Evolutionary conservation across 2,113 vertebrate genomes (phyloP), one percentile per base, ranked within the genome.

Genomic region (Lates calcarifer): DNA sequence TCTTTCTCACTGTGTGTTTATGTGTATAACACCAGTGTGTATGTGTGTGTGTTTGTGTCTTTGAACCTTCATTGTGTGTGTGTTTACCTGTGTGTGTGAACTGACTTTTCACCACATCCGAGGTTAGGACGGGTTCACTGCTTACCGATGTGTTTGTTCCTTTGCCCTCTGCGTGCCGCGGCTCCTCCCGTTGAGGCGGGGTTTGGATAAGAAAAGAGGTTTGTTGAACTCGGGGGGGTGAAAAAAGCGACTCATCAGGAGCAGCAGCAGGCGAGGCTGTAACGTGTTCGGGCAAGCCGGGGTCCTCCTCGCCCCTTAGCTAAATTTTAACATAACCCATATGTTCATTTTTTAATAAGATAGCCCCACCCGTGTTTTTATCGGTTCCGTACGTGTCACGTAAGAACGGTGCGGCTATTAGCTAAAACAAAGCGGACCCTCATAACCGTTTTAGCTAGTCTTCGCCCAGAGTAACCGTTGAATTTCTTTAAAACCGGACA

Each of bases 371-470:
- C 28, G 64, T 0, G 12, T 43, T n/a, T 31, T 10, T 22, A 22
- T 15, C 3, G 60, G 33, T 15, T 2, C 37, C 33, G 28, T 31
- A 0, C 2, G 28, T 0, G 28, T 14, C 26, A 1, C n/a, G 12
- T 35, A 2, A 15, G 1, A 10, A 31, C 82, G n/a, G 31, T 24
- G 67, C 64, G 58, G 55, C 62, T 26, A 26, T 43, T 55, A 43
- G 37, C 49, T 37, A 12, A 88, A 84, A 87, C 82, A 83, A 90
- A 91, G 86, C 85, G 79, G 10, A 83, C 62, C 83, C 53, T 79
- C 31, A 0, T 3, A 7, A n/a, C 69, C 49, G 26, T 53, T 22
- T 33, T 6, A 56, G 84, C 82, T 45, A 24, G 65, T 49, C 6
- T 43, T 57, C 68, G n/a, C 31, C 33, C 9, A 43, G 22, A 3